These are phyloP conservation scores for Capitulum mitella DNA, from an alignment of 2,888 invertebrate genomes.

Conservation along the genomic window DNA sequence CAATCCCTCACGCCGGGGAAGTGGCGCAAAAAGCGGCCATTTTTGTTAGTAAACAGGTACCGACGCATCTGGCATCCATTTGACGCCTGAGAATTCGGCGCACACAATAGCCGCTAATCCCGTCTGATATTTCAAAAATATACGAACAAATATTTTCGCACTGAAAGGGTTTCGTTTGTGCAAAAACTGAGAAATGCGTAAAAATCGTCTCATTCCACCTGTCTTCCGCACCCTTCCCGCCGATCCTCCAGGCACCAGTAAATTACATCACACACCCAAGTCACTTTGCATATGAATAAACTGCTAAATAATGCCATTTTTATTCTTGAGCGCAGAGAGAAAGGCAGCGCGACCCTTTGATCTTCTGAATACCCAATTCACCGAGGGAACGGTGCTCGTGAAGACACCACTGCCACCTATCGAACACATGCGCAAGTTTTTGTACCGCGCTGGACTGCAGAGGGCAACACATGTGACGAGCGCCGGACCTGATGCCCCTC, in stretches of 20 bases:
- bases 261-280: neutral
- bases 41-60: conserved; percentile 19
- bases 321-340: conserved; percentile 21
- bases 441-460: neutral
- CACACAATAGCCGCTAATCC: conserved; percentile 9
- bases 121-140: conserved; percentile 8
- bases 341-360: conserved; percentile 18
- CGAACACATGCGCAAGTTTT: neutral
- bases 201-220: conserved; percentile 14
- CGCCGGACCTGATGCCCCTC: neutral
- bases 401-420: neutral
- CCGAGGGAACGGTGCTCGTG: no score
- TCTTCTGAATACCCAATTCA: conserved; percentile 23
- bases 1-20: neutral
- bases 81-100: neutral
- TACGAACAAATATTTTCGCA: conserved; percentile 11
- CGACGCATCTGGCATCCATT: neutral
- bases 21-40: neutral
- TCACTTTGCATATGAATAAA: conserved; percentile 20
- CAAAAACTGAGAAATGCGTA: conserved; percentile 23
- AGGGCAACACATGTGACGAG: conserved; percentile 10
- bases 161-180: neutral
- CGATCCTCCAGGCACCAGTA: neutral
- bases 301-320: conserved; percentile 24
- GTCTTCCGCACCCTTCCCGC: neutral